These are phyloP conservation scores for Ennomos quercinarius DNA, from an alignment of 2,888 invertebrate genomes.

Conservation along the genomic window DNA sequence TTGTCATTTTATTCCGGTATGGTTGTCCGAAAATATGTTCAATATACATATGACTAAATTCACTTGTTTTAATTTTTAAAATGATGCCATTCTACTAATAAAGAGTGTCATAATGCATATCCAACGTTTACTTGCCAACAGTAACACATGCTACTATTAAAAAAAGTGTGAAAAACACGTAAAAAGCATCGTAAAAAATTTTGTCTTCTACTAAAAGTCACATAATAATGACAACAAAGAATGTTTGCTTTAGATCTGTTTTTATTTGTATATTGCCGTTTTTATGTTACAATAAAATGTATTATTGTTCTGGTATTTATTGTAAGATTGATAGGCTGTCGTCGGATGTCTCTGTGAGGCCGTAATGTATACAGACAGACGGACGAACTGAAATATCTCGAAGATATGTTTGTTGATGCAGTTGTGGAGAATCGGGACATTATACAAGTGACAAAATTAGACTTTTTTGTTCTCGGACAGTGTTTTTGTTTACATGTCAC, in stretches of 20 bases:
- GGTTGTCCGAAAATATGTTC: too few species aligned
- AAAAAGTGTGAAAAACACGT: constrained; percentile 76
- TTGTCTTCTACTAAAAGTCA: constrained; percentile 75
- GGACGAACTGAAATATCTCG: constrained; percentile 72
- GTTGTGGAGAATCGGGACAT: constrained; percentile 60
- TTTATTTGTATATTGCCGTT: constrained; percentile 43
- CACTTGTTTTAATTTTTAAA: constrained; percentile 55
- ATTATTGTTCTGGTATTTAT: constrained; percentile 73
- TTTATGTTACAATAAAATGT: constrained; percentile 47
- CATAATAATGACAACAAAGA: constrained; percentile 58
- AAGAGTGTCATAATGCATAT: constrained; percentile 75
- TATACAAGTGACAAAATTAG: constrained; percentile 70
- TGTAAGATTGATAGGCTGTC: constrained; percentile 80
- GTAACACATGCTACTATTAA: constrained; percentile 65
- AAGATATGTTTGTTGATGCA: constrained; percentile 74
- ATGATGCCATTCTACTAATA: constrained; percentile 70
- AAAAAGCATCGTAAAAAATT: constrained; percentile 70
- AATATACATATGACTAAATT: too few species aligned
- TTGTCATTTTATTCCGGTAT: too few species aligned
- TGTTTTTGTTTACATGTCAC: constrained; percentile 49
- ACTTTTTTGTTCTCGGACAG: constrained; percentile 58
- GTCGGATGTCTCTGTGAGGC: constrained; percentile 76
- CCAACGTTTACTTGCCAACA: constrained; percentile 57
- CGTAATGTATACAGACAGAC: constrained; percentile 69
- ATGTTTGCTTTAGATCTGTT: constrained; percentile 45